phyloP scores from a whole-genome alignment of 2,113 vertebrate genomes.

The Corythornis vintsioides region DNA sequence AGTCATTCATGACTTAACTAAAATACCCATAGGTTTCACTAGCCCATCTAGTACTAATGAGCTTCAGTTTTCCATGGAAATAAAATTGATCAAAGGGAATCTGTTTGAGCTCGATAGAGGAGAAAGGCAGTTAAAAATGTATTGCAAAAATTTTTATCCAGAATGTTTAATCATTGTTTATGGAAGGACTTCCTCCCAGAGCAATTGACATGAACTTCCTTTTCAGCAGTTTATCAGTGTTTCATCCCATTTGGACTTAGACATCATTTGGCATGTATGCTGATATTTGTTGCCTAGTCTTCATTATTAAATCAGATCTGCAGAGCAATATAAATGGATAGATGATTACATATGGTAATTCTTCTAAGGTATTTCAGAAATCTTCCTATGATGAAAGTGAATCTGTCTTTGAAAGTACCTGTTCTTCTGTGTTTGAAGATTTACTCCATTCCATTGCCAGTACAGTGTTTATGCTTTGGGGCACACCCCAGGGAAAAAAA shows the following conservation, averaged over 20 bases:
- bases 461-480: neutral
- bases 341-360: neutral
- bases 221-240: neutral
- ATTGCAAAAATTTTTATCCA: neutral
- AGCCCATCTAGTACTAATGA: neutral
- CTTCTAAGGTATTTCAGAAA: neutral
- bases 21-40: neutral
- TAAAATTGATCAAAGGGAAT: neutral
- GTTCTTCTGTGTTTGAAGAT: neutral
- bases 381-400: neutral
- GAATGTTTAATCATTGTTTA: neutral
- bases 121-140: neutral
- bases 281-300: neutral
- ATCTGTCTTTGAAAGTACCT: neutral
- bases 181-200: neutral
- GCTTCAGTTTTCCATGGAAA: neutral
- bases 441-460: neutral
- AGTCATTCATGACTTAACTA: neutral
- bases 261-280: neutral
- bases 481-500: neutral
- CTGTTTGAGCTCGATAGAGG: neutral
- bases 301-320: neutral
- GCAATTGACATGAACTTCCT: neutral
- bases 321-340: neutral
- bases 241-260: neutral